Percentiles rank a stretch among this genome's conserved stretches.
Conservation (phyloP, 2,797 vertebrate species). For the Lagorchestes hirsutus region DNA sequence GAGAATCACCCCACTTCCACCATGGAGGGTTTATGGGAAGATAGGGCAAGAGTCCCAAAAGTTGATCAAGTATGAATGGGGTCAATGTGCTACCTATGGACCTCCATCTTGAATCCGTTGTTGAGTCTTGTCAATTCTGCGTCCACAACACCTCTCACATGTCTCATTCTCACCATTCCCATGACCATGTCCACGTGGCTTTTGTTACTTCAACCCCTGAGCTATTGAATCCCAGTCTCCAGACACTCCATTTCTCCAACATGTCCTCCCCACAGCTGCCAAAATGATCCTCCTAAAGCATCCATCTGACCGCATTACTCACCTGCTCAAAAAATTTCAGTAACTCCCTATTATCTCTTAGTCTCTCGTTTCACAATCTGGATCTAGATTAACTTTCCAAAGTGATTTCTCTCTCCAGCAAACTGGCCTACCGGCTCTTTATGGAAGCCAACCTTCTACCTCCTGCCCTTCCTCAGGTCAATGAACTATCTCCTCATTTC, state of each 20-base stretch:
- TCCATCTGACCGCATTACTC: background rate
- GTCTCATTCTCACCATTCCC: background rate
- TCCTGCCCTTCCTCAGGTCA: background rate
- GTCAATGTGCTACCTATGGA: background rate
- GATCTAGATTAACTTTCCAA: background rate
- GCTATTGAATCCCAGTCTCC: background rate
- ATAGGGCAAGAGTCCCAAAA: background rate
- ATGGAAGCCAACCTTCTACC: background rate
- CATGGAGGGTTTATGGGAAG: background rate
- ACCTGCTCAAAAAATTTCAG: background rate
- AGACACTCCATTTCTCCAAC: background rate
- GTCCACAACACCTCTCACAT: background rate
- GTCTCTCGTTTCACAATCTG: background rate
- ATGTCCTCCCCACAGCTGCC: background rate
- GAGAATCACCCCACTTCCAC: background rate
- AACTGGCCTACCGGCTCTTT: background rate
- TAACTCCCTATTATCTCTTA: background rate
- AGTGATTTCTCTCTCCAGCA: background rate
- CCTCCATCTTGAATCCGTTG: background rate
- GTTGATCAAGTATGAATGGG: background rate
- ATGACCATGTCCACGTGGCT: background rate
- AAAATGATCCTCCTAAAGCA: background rate
- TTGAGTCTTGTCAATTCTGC: background rate
- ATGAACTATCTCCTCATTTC: background rate
- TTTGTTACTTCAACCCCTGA: background rate